Evolutionary conservation across 2,113 vertebrate genomes (phyloP), one percentile per base, ranked within the genome.

Genomic region (Glaucidium brasilianum): DNA sequence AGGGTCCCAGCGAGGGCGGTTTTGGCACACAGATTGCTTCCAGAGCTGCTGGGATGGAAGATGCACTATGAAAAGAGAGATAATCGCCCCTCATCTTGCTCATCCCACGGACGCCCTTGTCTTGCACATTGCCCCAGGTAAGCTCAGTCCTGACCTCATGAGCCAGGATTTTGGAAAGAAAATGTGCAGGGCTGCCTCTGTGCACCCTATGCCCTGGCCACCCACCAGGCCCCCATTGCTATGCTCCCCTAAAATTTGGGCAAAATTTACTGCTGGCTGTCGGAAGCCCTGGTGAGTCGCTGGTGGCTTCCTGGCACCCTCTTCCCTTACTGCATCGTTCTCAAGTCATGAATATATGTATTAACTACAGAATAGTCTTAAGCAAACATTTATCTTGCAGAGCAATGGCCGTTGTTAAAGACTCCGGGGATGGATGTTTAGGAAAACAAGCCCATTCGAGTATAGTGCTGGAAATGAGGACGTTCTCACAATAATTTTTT

Each of bases 391-490:
- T 94, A 67, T 96, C 95, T 94, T 88, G 73, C 4, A 11, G 66
- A 97, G 89, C 86, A 95, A 76, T 73, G 91, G 77, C 76, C 11
- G 5, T 53, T 94, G 58, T 82, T 91, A 91, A 87, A 83, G 74
- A 71, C 84, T 79, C n/a, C 1, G 0, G 52, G 69, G 84, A 89
- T 90, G 81, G 84, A 81, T 91, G 83, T 84, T 72, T 88, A 87
- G 96, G 68, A 95, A 93, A 95, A 58, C 79, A 75, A 95, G 95
- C 86, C 49, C 56, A 74, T 92, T 96, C 10, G 11, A 94, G 84
- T 45, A n/a, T 52, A 92, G 92, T 6, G 1, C 90, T 97, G 94
- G 80, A 97, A 97, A 97, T 96, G 79, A 97, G 95, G 93, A 67
- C 6, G 7, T 92, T 95, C 94, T 89, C 84, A 94, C 79, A 83